These are phyloP conservation scores for Anguilla anguilla DNA, from an alignment of 2,797 vertebrate genomes.

Conservation along the genomic window DNA sequence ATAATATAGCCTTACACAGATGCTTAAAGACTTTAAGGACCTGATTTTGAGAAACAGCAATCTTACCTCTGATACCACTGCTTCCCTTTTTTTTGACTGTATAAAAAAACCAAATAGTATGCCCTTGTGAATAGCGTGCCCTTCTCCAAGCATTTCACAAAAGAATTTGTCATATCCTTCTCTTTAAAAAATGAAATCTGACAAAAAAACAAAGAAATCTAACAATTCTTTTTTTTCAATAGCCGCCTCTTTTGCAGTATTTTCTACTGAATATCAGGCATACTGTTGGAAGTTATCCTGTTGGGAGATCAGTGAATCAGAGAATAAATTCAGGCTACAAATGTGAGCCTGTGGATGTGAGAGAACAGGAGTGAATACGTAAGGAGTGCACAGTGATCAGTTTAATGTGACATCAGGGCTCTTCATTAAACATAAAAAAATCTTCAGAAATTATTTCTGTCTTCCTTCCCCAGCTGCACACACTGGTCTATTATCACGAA, in stretches of 20 bases:
- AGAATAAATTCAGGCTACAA: not conserved
- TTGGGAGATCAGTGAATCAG: not conserved
- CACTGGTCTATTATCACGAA: constrained; percentile 51
- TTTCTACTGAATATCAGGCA: not conserved
- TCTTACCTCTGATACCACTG: not conserved
- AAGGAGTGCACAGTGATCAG: not conserved
- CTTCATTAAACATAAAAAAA: constrained; percentile 63
- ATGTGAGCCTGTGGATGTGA: not conserved
- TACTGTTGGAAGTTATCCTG: not conserved
- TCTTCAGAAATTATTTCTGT: constrained; percentile 54
- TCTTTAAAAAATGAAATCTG: not conserved
- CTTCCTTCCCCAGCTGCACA: constrained; percentile 37
- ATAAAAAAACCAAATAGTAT: not conserved
- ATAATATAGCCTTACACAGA: not conserved
- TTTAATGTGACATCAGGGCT: constrained; percentile 51
- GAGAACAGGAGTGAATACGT: not conserved
- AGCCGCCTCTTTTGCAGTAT: not conserved
- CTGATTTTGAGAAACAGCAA: not conserved
- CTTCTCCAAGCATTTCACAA: not conserved
- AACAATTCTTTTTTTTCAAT: not conserved
- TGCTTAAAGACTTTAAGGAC: not conserved
- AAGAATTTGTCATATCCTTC: not conserved
- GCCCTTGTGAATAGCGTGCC: not conserved
- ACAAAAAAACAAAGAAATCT: not conserved
- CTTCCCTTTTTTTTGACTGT: not conserved